These are phyloP conservation scores for Cactoblastis cactorum DNA, from an alignment of 2,888 invertebrate species.

Conservation along the genomic window DNA sequence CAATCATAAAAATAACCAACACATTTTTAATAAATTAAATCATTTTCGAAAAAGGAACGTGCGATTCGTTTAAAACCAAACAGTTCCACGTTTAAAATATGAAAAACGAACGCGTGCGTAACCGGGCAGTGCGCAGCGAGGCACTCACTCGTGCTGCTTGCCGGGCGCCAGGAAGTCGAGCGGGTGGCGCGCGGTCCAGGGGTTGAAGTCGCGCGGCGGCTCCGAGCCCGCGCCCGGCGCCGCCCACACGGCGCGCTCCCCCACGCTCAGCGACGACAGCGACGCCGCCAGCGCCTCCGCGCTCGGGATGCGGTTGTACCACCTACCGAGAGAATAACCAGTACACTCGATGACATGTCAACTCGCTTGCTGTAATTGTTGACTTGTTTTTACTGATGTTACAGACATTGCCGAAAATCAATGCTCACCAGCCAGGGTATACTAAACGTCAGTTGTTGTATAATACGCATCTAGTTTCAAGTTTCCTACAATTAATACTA, in stretches of 20 bases:
- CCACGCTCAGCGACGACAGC: constrained; percentile 36
- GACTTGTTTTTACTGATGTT: too few species aligned
- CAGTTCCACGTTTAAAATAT: neutral
- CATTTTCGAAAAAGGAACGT: neutral
- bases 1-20: too few species aligned
- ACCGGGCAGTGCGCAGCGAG: constrained; percentile 10
- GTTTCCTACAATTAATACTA: too few species aligned
- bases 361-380: too few species aligned
- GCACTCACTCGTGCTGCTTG: constrained; percentile 48
- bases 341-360: too few species aligned
- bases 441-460: too few species aligned
- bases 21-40: neutral
- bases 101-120: constrained; percentile 11
- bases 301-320: constrained; percentile 43
- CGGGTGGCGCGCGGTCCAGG: constrained; percentile 65
- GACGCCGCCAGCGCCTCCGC: constrained; percentile 47
- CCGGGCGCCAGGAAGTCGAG: constrained; percentile 54
- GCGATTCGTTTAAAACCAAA: neutral
- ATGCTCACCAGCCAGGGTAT: too few species aligned
- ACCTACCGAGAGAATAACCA: too few species aligned
- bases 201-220: constrained; percentile 53
- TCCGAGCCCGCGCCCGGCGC: constrained; percentile 24
- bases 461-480: too few species aligned
- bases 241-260: constrained; percentile 47
- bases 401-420: too few species aligned